Evolutionary conservation across 2,888 invertebrate genomes (phyloP).

Genomic region (Drosophila setosimentum): DNA sequence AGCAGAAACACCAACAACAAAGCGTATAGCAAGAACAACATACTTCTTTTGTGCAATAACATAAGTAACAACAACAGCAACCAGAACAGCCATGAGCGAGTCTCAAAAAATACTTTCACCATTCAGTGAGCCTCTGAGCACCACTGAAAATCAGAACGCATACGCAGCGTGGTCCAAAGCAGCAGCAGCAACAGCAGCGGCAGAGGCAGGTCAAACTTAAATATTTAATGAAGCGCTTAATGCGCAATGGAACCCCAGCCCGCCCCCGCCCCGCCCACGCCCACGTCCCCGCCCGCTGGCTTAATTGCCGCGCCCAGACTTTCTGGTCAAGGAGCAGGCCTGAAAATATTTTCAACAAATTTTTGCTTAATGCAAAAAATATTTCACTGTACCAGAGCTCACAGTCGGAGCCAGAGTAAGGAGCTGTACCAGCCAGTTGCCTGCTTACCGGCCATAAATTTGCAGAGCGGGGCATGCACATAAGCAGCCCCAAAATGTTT

Average conservation of each 20-base stretch:
- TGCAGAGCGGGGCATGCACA: constrained; percentile 47
- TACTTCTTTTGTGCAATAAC: constrained; percentile 69
- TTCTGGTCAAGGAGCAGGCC: constrained; percentile 61
- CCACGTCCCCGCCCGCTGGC: constrained; percentile 27
- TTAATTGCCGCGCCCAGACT: constrained; percentile 63
- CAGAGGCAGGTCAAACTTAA: constrained; percentile 74
- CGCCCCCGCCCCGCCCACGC: constrained; percentile 15
- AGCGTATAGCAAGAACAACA: constrained; percentile 41
- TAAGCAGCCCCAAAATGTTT: constrained; percentile 77
- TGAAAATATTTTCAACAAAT: constrained; percentile 78
- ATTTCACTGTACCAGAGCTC: constrained; percentile 63
- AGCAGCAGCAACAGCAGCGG: constrained; percentile 13
- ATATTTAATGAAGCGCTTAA: constrained; percentile 82
- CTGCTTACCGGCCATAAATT: constrained; percentile 67
- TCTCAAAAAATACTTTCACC: constrained; percentile 46
- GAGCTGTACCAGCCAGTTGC: constrained; percentile 26
- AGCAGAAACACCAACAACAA: constrained; percentile 14
- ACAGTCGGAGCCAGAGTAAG: background rate
- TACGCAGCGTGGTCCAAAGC: constrained; percentile 69
- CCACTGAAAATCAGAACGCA: constrained; percentile 50
- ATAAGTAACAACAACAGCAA: constrained; percentile 38
- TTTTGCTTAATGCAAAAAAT: constrained; percentile 81
- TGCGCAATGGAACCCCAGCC: constrained; percentile 53
- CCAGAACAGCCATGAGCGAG: constrained; percentile 34
- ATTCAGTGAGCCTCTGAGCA: constrained; percentile 11